phyloP scores from a whole-genome alignment of 2,888 invertebrate species.

The Venustoraphidia nigricollis region DNA sequence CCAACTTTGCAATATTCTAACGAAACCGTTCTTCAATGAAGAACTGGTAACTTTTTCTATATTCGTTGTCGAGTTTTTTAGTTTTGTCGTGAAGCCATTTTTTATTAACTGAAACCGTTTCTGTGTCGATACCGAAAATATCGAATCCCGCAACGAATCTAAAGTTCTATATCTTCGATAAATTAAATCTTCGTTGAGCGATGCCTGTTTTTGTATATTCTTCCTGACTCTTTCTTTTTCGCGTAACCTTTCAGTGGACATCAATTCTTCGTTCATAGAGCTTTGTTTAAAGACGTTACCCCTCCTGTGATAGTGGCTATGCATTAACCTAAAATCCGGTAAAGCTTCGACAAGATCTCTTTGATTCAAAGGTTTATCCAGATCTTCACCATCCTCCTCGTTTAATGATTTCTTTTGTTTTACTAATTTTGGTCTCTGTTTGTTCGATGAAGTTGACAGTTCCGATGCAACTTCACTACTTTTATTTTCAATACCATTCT shows the following conservation, averaged over 20 bases:
- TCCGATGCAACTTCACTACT: slow-evolving; percentile 23
- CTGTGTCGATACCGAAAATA: slow-evolving; percentile 58
- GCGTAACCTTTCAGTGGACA: slow-evolving; percentile 69
- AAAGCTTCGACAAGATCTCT: slow-evolving; percentile 44
- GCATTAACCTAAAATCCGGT: slow-evolving; percentile 46
- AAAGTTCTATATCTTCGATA: slow-evolving; percentile 48
- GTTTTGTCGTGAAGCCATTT: slow-evolving; percentile 68
- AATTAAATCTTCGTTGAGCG: slow-evolving; percentile 73
- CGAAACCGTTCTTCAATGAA: slow-evolving; percentile 58
- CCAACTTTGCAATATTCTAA: slow-evolving; percentile 72
- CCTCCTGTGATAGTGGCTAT: slow-evolving; percentile 22
- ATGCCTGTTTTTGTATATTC: slow-evolving; percentile 80
- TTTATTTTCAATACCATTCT: slow-evolving; percentile 11
- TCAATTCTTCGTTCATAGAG: slow-evolving; percentile 76
- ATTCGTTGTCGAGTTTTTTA: slow-evolving; percentile 69
- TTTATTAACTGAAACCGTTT: slow-evolving; percentile 62
- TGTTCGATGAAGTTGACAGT: slow-evolving; percentile 15
- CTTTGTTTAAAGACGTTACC: slow-evolving; percentile 64
- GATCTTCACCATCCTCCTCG: slow-evolving; percentile 51
- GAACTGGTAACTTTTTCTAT: slow-evolving; percentile 62
- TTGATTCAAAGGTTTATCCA: slow-evolving; percentile 55
- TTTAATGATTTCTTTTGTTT: slow-evolving; percentile 78
- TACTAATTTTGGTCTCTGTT: slow-evolving; percentile 51
- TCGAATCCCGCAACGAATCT: slow-evolving; percentile 54
- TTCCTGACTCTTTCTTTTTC: slow-evolving; percentile 70